Conservation (phyloP, 2,888 invertebrate genomes). For the Tuta absoluta region DNA sequence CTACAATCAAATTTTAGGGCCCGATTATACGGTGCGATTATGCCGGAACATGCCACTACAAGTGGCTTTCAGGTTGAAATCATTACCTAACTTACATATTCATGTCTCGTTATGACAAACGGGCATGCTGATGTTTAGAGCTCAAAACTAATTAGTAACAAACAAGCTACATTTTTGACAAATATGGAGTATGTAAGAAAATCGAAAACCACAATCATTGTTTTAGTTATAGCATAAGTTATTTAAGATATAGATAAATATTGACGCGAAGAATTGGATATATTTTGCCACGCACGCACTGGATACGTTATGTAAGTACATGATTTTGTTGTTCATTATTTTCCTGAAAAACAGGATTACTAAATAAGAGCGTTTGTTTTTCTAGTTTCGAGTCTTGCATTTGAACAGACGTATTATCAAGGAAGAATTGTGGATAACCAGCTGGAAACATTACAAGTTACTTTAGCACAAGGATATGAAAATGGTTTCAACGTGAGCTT, state of each 20-base stretch:
- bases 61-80: too few relatives aligned
- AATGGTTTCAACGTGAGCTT: slow-evolving; percentile 41
- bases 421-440: slow-evolving; percentile 54
- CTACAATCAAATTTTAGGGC: background rate
- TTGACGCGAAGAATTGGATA: background rate
- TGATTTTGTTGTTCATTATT: background rate
- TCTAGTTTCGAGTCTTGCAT: slow-evolving; percentile 52
- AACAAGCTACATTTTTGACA: too few relatives aligned
- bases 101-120: too few relatives aligned
- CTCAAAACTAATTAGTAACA: too few relatives aligned
- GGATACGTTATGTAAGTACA: background rate
- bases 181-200: too few relatives aligned
- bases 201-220: slow-evolving; percentile 24
- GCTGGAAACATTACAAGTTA: slow-evolving; percentile 44
- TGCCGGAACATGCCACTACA: too few relatives aligned
- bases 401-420: slow-evolving; percentile 52
- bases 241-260: background rate
- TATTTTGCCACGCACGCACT: background rate
- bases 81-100: too few relatives aligned
- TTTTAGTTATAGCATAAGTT: too few relatives aligned
- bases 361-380: slow-evolving; percentile 31
- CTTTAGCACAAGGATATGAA: slow-evolving; percentile 54
- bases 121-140: too few relatives aligned
- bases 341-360: slow-evolving; percentile 12
- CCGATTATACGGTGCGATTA: too few relatives aligned